Conservation (phyloP, 2,797 vertebrate species). For the Fratercula arctica region DNA sequence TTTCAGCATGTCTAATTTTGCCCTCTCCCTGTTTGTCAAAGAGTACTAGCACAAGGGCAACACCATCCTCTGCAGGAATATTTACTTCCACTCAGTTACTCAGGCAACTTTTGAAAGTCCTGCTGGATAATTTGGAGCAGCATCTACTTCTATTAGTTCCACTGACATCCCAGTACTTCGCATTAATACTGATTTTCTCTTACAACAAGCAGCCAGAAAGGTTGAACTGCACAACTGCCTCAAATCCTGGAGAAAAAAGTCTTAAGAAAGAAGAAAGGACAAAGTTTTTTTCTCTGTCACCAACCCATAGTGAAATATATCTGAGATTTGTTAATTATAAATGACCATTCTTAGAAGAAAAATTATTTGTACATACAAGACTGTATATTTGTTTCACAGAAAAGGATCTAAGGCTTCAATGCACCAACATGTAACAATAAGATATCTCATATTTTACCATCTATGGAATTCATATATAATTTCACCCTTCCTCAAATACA, state of each 20-base stretch:
- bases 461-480: neutral
- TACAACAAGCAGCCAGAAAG: conserved; percentile 51
- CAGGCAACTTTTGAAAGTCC: conserved; percentile 43
- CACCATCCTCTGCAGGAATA: conserved; percentile 20
- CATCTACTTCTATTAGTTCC: conserved; percentile 47
- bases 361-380: neutral
- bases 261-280: neutral
- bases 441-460: neutral
- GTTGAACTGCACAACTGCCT: conserved; percentile 27
- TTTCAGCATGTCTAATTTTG: neutral
- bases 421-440: neutral
- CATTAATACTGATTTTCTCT: conserved; percentile 68
- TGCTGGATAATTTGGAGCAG: conserved; percentile 35
- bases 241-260: conserved; percentile 21
- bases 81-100: conserved; percentile 30
- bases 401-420: neutral
- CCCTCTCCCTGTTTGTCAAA: neutral
- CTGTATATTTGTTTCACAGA: neutral
- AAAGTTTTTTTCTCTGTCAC: neutral
- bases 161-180: conserved; percentile 60
- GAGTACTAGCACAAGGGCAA: neutral
- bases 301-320: neutral
- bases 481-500: neutral
- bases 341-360: neutral
- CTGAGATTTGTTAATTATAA: neutral